Base-by-base conservation (phyloP, 2,113 vertebrate genomes). In the Eupsittula cactorum region DNA sequence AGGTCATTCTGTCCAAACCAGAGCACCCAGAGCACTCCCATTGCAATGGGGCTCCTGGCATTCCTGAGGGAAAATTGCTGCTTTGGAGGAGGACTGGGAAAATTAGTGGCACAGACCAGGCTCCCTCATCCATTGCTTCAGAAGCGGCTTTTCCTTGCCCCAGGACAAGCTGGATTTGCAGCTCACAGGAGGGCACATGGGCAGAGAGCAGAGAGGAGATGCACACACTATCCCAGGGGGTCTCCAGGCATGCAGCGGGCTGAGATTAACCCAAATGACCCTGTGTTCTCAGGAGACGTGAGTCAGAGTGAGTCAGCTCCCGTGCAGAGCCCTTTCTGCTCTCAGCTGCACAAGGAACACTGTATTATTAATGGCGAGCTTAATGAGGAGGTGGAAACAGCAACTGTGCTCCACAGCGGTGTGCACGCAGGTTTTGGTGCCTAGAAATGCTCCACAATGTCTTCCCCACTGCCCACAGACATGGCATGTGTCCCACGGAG, bases 301-400 rank as follows among this genome's bases (percentile, higher is more conserved):
- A 94, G 55, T 92, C 88, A 86, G 62, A 87, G 62, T 75, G 82
- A 96, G 82, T 92, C 94, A 95, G 92, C 79, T 81, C 64, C 39
- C 28, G 6, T 14, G 60, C 7, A 27, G 2, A 27, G 1, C 57
- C 80, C 73, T 88, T 75, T 83, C 77, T 5, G 5, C 86, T 79
- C 88, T 41, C 59, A 21, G 84, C 88, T 67, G 78, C 85, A 70
- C 46, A 28, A 86, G 68, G n/a, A 74, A 20, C 19, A 3, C 78
- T 81, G 31, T 88, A 31, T 86, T 83, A 82, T 82, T 82, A 64
- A 91, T 35, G 44, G 64, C 53, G 55, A 71, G n/a, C 35, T 73
- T 88, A 88, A 81, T 33, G 80, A 88, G 76, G 82, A 46, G 82
- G 33, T 12, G 53, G 76, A 79, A 96, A 31, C 1, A 0, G 49